Base-by-base conservation (phyloP, 2,888 invertebrate genomes). In the Allacma fusca region DNA sequence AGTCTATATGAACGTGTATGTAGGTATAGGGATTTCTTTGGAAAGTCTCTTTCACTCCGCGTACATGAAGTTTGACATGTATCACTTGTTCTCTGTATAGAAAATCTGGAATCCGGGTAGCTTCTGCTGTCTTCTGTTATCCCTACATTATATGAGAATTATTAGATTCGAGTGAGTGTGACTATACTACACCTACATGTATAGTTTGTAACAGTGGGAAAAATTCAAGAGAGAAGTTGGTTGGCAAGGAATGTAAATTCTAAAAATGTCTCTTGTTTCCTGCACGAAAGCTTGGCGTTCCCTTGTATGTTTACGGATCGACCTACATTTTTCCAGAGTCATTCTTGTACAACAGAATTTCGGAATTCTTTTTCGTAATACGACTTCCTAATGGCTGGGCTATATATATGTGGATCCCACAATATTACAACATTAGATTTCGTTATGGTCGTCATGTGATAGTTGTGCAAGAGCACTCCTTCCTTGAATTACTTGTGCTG, bases 311-410 rank as follows among this genome's bases (percentile, higher is more conserved):
- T 26, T 62, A 62, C 62, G 62, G 62, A 62, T 62, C 62, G 62
- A 62, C 62, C 62, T 26, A 62, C 62, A 62, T 62, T 62, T 62
- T 62, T 24, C 23, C 62, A 62, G 62, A 62, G 62, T 62, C 62
- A 62, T 62, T 62, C 62, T 62, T 62, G 9, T 24, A 23, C 19
- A 4, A 62, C 1, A 24, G 62, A 62, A 62, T 62, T 62, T 24
- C 62, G 57, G 62, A 26, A 23, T 62, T 62, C 26, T 12, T 62
- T 12, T 4, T 50, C 50, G 16, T 50, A 26, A 26, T 13, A 23
- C 21, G 5, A 19, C 23, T 57, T 19, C n/a, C 57, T 57, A 57
- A 57, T 23, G 57, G 57, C 4, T 21, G 23, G 7, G 13, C 16
- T 2, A 2, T 26, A 23, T 23, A 62, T 62, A 62, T 19, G 50